phyloP scores from a whole-genome alignment of 2,888 invertebrate species.

The Pheosia gnoma region DNA sequence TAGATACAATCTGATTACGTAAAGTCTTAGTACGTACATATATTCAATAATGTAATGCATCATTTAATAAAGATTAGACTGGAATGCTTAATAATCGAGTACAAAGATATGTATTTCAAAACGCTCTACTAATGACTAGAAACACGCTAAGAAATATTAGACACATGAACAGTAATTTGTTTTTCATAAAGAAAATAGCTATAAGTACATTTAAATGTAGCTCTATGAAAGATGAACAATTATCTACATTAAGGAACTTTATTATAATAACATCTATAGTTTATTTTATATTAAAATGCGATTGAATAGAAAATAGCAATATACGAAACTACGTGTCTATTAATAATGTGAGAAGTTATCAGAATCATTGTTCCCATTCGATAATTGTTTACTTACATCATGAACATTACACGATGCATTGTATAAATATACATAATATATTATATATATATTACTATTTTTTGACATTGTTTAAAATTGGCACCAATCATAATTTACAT shows the following conservation, averaged over 20 bases:
- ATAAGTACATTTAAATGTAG: slow-evolving; percentile 25
- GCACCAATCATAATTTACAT: slow-evolving; percentile 59
- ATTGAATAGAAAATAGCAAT: slow-evolving; percentile 30
- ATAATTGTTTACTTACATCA: slow-evolving; percentile 52
- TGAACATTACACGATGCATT: slow-evolving; percentile 40
- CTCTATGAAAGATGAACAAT: slow-evolving; percentile 26
- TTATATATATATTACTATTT: slow-evolving; percentile 8
- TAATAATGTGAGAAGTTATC: slow-evolving; percentile 28
- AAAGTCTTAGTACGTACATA: slow-evolving; percentile 16
- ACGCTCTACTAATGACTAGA: slow-evolving; percentile 62
- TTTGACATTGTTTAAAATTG: slow-evolving; percentile 49
- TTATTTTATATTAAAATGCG: slow-evolving; percentile 33
- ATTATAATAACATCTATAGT: slow-evolving; percentile 26
- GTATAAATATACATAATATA: slow-evolving; percentile 23
- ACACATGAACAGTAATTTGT: slow-evolving; percentile 29
- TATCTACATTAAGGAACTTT: slow-evolving; percentile 36
- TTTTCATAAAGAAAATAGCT: slow-evolving; percentile 35
- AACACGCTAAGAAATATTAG: slow-evolving; percentile 42
- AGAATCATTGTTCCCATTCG: slow-evolving; percentile 74
- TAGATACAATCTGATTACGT: slow-evolving; percentile 26
- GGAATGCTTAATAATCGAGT: slow-evolving; percentile 76
- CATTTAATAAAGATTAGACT: slow-evolving; percentile 53
- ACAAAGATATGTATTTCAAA: slow-evolving; percentile 69
- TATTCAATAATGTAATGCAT: slow-evolving; percentile 38
- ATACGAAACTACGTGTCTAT: slow-evolving; percentile 21